Evolutionary conservation across 2,113 vertebrate genomes (phyloP), one percentile per base, ranked within the genome.

Genomic region (Collichthys lucidus): DNA sequence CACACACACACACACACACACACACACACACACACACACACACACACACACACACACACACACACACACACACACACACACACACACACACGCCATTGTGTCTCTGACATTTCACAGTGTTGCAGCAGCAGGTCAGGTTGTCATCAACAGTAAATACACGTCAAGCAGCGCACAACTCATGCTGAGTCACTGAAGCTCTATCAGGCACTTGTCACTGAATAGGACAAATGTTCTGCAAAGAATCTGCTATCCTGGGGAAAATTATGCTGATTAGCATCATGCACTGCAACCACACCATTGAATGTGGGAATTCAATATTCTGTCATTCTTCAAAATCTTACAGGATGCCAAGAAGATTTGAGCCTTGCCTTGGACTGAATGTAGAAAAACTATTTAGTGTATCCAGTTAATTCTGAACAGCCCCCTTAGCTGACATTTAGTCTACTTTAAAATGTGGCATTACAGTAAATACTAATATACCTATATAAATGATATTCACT

Each of bases 161-260:
- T 84, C 80, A 87, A 68, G 74, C 44, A 79, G 80, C 5, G 11
- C 68, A 73, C 72, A 80, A 49, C 75, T 66, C 78, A 59, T 12
- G 80, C 66, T 88, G 82, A 91, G 82, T 78, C 84, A 88, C 52
- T 76, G 12, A 15, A 67, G 80, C 59, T 83, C 76, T 19, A 62
- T 47, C 75, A 79, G 66, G 79, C 55, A 35, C 52, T 70, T 56
- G 80, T 84, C 72, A 82, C 61, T 50, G 66, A 79, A 80, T 79
- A 82, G 7, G 17, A 63, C 12, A 52, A 79, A 83, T 70, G 75
- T 17, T 50, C 67, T 46, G 71, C n/a, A 75, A 42, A 65, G 35
- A 83, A 35, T 59, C 40, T 67, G 29, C 52, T 47, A 57, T 64
- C n/a, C n/a, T 59, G 47, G 14, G 60, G 17, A 61, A 56, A 19